Evolutionary conservation across 1,140 invertebrate species (phyloP), one percentile per base, ranked within the genome.

Genomic region (Temnothorax longispinosus): DNA sequence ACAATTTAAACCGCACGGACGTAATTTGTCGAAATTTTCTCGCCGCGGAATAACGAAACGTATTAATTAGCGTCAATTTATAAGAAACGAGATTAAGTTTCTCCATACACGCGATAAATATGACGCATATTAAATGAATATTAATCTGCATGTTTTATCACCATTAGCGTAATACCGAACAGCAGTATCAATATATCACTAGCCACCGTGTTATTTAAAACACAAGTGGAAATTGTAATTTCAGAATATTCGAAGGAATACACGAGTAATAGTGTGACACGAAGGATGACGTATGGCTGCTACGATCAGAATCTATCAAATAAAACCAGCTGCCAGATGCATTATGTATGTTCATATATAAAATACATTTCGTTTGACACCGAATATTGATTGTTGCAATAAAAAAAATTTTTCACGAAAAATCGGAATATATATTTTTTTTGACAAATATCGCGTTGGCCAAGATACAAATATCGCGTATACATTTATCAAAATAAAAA

Each of bases 1-100:
- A 89, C 74, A 90, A 89, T 89, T 89, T 89, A 87, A 90, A 84
- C n/a, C 54, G 13, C 18, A 8, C 69, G 18, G 15, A 15, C 21
- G 52, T 58, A 81, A 81, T 81, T 81, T 69, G 50, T 56, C 50
- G 64, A 69, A 6, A 69, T 54, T 69, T 75, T 7, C n/a, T 54
- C 35, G 6, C 18, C 21, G 50, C 78, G 10, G 50, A 81, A 81
- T 71, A 81, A 58, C 50, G 56, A 71, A 81, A 81, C 10, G 27
- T 47, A 47, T 71, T 52, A 44, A 81, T 81, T 71, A 71, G 21
- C 15, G 2, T 0, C 15, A 54, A 65, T 56, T 69, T 69, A 32
- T 81, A 54, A 81, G 38, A 56, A 54, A 71, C 10, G 27, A 58
- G n/a, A 81, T 69, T 32, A 13, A 54, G 47, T 27, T 27, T 18